Evolutionary conservation across 2,797 vertebrate genomes (phyloP).

Genomic region (Sebastolobus alascanus): DNA sequence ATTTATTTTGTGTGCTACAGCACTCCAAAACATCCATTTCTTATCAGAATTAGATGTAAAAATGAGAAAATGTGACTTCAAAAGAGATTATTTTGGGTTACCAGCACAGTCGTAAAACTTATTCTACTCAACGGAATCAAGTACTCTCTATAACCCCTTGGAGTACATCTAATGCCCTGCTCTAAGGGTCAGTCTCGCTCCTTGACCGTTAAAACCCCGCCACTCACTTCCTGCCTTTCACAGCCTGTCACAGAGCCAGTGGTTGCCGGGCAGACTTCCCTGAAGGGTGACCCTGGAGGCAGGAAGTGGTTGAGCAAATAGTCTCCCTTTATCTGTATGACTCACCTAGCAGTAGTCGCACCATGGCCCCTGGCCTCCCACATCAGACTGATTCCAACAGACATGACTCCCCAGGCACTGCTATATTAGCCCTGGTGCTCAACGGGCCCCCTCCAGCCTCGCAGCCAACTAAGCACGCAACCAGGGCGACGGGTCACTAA

Average conservation of each 20-base stretch:
- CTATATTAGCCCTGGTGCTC: conserved; percentile 50
- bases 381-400: conserved; percentile 74
- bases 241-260: conserved; percentile 11
- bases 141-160: neutral
- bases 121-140: neutral
- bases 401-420: conserved; percentile 67
- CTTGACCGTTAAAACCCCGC: conserved; percentile 45
- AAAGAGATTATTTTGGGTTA: neutral
- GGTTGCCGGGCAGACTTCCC: conserved; percentile 67
- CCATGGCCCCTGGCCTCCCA: conserved; percentile 54
- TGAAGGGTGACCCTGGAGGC: conserved; percentile 48
- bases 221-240: conserved; percentile 11
- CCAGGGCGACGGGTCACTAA: conserved; percentile 33
- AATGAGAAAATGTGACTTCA: neutral
- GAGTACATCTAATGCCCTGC: neutral
- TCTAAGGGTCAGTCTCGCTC: conserved; percentile 34
- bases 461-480: conserved; percentile 48
- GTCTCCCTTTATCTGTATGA: conserved; percentile 65
- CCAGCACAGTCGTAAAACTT: neutral
- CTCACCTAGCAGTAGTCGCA: conserved; percentile 64
- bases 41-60: conserved; percentile 9
- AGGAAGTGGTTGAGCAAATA: conserved; percentile 61
- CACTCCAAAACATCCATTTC: neutral
- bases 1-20: conserved; percentile 33
- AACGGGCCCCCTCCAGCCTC: conserved; percentile 32